These are phyloP conservation scores for Nomada ferruginata DNA, from an alignment of 2,888 invertebrate genomes.

Conservation along the genomic window DNA sequence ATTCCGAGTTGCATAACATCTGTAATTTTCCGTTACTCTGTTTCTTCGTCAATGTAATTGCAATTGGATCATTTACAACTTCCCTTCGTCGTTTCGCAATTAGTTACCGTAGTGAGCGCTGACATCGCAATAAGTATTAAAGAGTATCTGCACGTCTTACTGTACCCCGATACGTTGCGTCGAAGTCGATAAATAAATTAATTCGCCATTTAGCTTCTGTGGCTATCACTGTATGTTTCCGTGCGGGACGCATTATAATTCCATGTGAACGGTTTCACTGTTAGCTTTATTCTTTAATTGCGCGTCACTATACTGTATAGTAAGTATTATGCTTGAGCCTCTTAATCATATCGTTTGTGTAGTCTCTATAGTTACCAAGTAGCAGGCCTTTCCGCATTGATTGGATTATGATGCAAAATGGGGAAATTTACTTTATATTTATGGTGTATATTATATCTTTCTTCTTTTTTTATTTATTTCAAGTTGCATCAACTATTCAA, in stretches of 20 bases:
- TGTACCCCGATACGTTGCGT: no score
- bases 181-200: background rate
- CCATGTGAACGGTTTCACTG: background rate
- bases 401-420: background rate
- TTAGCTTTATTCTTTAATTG: background rate
- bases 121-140: background rate
- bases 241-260: background rate
- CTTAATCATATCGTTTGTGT: background rate
- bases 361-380: background rate
- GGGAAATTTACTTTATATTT: background rate
- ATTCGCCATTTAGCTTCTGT: constrained; percentile 4
- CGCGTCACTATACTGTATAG: background rate
- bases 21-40: background rate
- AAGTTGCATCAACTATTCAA: no score
- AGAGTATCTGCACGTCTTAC: background rate
- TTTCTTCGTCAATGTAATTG: background rate
- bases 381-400: background rate
- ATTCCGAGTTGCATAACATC: background rate
- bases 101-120: background rate
- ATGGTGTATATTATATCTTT: no score
- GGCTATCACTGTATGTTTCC: background rate
- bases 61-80: background rate
- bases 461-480: no score
- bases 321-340: background rate
- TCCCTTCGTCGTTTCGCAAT: background rate